phyloP scores from a whole-genome alignment of 2,888 invertebrate species.

The Lasioglossum vierecki region DNA sequence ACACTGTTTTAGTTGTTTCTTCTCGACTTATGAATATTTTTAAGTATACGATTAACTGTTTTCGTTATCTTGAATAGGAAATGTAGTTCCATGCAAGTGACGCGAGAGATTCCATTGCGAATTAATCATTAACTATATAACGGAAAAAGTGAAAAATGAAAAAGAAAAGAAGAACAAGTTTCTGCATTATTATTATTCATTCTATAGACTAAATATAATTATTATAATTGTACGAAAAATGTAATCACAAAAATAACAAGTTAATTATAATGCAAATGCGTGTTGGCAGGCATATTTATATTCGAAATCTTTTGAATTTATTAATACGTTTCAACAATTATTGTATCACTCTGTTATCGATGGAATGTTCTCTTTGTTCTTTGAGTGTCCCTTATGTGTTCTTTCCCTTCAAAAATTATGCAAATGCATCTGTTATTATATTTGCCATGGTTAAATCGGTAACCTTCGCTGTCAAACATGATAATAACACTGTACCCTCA shows the following conservation, averaged over 20 bases:
- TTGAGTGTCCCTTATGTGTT: constrained; percentile 10
- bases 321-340: constrained; percentile 51
- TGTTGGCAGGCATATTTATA: constrained; percentile 59
- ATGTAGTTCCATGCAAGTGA: constrained; percentile 43
- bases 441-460: constrained; percentile 56
- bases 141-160: constrained; percentile 27
- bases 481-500: constrained; percentile 74
- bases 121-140: constrained; percentile 48
- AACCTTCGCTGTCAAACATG: constrained; percentile 67
- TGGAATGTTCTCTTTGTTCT: constrained; percentile 74
- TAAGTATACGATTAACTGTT: background rate
- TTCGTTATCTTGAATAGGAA: constrained; percentile 34
- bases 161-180: constrained; percentile 34
- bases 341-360: constrained; percentile 58
- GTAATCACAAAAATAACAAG: constrained; percentile 63
- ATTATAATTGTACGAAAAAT: constrained; percentile 50
- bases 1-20: background rate
- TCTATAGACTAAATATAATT: constrained; percentile 46
- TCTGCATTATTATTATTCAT: constrained; percentile 42
- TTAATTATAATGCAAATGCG: constrained; percentile 71
- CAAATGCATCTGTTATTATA: constrained; percentile 54
- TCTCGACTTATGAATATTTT: background rate
- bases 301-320: constrained; percentile 40
- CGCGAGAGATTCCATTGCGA: constrained; percentile 38
- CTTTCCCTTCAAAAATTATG: constrained; percentile 45